A percentile compares a stretch with the other conserved stretches of the same genome.
Conservation (phyloP, 2,113 vertebrate species). For the Brachypteracias leptosomus region DNA sequence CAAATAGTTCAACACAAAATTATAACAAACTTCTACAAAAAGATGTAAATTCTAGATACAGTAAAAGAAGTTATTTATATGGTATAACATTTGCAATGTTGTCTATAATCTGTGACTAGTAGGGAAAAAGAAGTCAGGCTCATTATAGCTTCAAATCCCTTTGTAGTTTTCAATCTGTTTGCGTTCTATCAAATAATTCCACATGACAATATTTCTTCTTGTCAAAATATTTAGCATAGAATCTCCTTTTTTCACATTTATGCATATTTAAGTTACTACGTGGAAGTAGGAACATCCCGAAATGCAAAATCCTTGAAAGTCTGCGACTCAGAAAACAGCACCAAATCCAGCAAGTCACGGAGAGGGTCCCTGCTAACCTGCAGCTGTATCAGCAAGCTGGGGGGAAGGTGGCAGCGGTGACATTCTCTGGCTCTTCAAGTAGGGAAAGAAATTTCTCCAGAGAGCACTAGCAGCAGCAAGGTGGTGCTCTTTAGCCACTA, state of each 20-base stretch:
- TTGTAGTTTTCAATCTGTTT: neutral
- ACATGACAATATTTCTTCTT: neutral
- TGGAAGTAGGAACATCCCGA: neutral
- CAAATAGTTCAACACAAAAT: neutral
- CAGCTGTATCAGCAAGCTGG: constrained; percentile 89
- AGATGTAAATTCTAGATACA: neutral
- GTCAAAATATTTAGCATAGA: neutral
- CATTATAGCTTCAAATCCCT: neutral
- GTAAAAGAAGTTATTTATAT: neutral
- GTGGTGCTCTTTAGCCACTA: constrained; percentile 90
- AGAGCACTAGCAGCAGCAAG: constrained; percentile 87
- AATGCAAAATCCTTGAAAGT: neutral
- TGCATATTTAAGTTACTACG: neutral
- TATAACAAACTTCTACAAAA: neutral
- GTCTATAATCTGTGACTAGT: neutral
- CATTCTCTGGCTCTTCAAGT: constrained; percentile 87
- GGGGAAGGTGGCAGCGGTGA: constrained; percentile 80
- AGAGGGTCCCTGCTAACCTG: constrained; percentile 79
- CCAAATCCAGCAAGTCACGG: neutral
- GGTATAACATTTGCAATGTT: neutral
- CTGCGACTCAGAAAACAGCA: neutral
- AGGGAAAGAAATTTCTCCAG: constrained; percentile 93
- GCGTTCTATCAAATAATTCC: neutral
- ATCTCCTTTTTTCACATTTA: neutral
- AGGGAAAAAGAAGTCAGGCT: neutral